Conservation (phyloP, 2,113 vertebrate genomes). For the Pleuronectes platessa region DNA sequence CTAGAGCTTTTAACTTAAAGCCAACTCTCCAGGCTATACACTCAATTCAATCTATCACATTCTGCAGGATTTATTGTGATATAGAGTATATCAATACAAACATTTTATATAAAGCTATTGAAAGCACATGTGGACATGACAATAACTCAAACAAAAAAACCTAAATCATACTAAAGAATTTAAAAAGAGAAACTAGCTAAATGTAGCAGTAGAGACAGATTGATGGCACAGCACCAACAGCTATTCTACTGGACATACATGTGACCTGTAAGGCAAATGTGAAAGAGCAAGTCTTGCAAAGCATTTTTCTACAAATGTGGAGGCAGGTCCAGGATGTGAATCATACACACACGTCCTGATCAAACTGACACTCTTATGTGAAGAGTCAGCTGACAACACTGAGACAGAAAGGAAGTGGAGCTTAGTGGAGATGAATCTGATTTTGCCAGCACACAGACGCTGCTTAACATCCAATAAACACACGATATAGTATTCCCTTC, state of each 20-base stretch:
- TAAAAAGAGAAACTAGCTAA: background rate
- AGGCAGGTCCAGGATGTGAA: constrained; percentile 15
- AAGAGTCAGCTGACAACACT: constrained; percentile 8
- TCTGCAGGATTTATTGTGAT: constrained; percentile 19
- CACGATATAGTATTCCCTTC: constrained; percentile 17
- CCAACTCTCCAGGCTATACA: background rate
- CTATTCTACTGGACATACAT: background rate
- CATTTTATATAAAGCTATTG: background rate
- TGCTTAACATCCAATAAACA: background rate
- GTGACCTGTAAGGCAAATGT: constrained; percentile 63
- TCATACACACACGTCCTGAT: background rate
- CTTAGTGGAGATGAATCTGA: background rate
- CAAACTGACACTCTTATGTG: background rate
- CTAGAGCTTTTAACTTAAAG: constrained; percentile 20
- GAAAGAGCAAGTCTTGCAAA: constrained; percentile 10
- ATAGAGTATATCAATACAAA: background rate
- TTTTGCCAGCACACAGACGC: background rate
- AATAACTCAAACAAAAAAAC: background rate
- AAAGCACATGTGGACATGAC: background rate
- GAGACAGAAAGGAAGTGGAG: constrained; percentile 9
- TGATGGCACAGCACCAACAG: constrained; percentile 10
- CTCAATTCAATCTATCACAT: constrained; percentile 6
- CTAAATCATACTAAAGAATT: background rate
- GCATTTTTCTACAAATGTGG: constrained; percentile 12
- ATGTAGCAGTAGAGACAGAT: background rate